Base-by-base conservation (phyloP, 2,888 invertebrate genomes). In the Cryptocephalus primarius region DNA sequence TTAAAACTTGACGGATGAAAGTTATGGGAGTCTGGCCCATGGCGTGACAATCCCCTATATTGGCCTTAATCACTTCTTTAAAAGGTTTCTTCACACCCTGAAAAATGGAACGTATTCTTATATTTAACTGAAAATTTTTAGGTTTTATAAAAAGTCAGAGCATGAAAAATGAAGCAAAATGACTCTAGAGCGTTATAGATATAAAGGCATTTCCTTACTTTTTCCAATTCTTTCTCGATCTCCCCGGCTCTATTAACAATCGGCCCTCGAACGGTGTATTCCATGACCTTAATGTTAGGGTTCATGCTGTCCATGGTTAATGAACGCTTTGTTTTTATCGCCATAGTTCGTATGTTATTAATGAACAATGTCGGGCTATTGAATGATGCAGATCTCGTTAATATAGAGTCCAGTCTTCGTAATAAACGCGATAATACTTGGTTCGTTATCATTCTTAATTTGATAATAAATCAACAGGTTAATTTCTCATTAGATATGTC, bases 41-140 rank as follows among this genome's bases (percentile, higher is more conserved):
- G 0, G 99, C 97, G 75, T 99, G 99, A 46, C 95, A 93, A 73
- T 99, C 99, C 34, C 99, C 99, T 63, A 99, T 94, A 72, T 99
- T 99, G 1, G 96, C 95, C 63, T 87, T 85, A 64, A 97, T 90
- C 43, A 99, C 95, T 69, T 83, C 83, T 49, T 80, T 82, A 72
- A 97, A 97, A 1, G 96, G 93, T 65, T 95, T 92, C 59, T 82
- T 72, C 0, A 73, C 82, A n/a, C 93, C 93, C 91, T 93, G 47
- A 11, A 55, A 58, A 9, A 45, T 32, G 22, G 6, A 22, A 22
- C 3, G 6, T 2, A 2, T 6, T 4, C 6, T 2, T 22, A 22
- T 4, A 6, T 6, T 2, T 22, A 22, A 22, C 6, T 22, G 6
- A 6, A 22, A 22, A 22, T 22, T 22, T 22, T 22, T 6, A 22